phyloP scores from a whole-genome alignment of 2,888 invertebrate species.

The Pandemis cinnamomeana region DNA sequence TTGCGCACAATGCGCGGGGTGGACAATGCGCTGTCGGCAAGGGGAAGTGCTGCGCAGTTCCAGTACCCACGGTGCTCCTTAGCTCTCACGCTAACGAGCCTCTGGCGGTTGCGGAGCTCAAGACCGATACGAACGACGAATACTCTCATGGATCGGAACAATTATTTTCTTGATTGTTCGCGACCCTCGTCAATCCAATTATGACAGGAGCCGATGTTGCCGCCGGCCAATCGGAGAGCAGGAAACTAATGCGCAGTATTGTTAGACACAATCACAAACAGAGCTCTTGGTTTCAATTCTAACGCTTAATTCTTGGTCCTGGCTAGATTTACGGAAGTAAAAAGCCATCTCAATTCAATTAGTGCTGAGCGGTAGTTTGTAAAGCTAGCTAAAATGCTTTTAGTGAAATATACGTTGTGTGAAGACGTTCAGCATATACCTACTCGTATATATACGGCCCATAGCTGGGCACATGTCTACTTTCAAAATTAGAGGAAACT shows the following conservation, averaged over 20 bases:
- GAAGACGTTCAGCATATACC: no score
- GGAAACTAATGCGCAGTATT: constrained; percentile 24
- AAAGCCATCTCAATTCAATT: neutral
- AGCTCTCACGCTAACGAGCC: constrained; percentile 61
- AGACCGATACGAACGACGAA: constrained; percentile 61
- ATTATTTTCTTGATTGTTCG: constrained; percentile 48
- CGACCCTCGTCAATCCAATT: constrained; percentile 70
- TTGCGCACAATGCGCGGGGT: constrained; percentile 62
- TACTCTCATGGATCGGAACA: constrained; percentile 65
- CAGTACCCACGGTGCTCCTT: constrained; percentile 50
- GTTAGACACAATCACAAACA: neutral
- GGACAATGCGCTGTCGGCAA: constrained; percentile 67
- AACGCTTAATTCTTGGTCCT: constrained; percentile 1
- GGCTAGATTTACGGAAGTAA: neutral
- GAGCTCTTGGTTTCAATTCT: neutral
- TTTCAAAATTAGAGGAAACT: no score
- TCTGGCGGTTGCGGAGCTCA: constrained; percentile 62
- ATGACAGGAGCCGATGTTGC: constrained; percentile 51
- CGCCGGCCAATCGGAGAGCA: constrained; percentile 22
- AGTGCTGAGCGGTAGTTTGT: neutral
- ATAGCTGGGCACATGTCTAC: no score
- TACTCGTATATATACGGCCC: no score
- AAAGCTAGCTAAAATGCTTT: neutral
- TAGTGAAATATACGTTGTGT: neutral
- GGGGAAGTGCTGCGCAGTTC: constrained; percentile 60